Percentiles rank a stretch among this genome's conserved stretches.
Conservation (phyloP, 2,888 invertebrate genomes). For the Catocala fraxini region DNA sequence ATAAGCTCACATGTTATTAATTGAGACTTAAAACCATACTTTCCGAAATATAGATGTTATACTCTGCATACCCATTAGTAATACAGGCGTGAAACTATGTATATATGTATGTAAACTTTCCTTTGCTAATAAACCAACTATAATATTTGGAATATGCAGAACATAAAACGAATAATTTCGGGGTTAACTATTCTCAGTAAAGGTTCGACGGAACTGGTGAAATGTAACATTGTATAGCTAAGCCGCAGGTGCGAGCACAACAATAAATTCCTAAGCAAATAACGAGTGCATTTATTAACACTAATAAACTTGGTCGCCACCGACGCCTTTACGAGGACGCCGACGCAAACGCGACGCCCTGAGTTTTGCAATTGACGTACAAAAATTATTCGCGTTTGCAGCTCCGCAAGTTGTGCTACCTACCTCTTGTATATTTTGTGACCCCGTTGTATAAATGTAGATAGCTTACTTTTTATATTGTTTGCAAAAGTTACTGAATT, state of each 20-base stretch:
- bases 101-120: no score
- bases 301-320: slow-evolving; percentile 66
- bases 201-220: slow-evolving; percentile 44
- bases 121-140: no score
- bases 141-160: no score
- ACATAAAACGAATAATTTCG: background rate
- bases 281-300: slow-evolving; percentile 81
- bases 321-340: slow-evolving; percentile 44
- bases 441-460: slow-evolving; percentile 21
- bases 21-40: no score
- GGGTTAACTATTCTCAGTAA: slow-evolving; percentile 23
- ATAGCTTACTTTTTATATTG: background rate
- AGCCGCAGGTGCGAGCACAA: slow-evolving; percentile 70
- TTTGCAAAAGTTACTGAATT: no score
- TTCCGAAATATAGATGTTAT: no score
- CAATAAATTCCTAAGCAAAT: slow-evolving; percentile 79
- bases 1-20: no score
- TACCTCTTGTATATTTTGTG: slow-evolving; percentile 21
- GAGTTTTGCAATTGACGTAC: slow-evolving; percentile 53
- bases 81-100: no score
- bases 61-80: no score
- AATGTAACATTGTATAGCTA: slow-evolving; percentile 73
- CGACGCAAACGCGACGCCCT: slow-evolving; percentile 33
- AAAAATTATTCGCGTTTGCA: slow-evolving; percentile 47
- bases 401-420: slow-evolving; percentile 16